Conservation (phyloP, 2,797 vertebrate species). For the Otolemur crassicaudatus region DNA sequence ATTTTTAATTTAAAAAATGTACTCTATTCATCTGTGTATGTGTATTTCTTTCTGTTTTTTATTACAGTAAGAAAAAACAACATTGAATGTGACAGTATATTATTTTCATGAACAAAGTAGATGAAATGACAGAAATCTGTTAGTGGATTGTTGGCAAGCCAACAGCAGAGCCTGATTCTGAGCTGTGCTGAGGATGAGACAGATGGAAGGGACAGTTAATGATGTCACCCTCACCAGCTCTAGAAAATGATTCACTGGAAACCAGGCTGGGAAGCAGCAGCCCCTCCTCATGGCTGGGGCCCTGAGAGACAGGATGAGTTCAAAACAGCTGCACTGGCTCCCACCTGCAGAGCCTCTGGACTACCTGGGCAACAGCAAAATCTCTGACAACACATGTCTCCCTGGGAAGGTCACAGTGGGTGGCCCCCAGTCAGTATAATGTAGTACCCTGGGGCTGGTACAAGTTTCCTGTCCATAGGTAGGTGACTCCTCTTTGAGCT, state of each 20-base stretch:
- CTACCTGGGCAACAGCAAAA: neutral
- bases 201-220: too few relatives aligned
- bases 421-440: neutral
- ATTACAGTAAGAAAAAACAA: neutral
- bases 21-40: neutral
- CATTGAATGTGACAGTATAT: neutral
- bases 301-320: constrained; percentile 50
- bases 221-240: too few relatives aligned
- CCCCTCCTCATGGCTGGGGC: constrained; percentile 28
- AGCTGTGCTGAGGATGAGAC: too few relatives aligned
- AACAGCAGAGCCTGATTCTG: too few relatives aligned
- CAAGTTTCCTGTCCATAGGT: constrained; percentile 59
- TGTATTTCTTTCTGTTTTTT: neutral
- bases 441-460: neutral
- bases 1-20: neutral
- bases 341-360: constrained; percentile 43
- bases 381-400: neutral
- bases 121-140: neutral
- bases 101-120: neutral
- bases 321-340: constrained; percentile 56
- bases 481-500: constrained; percentile 40
- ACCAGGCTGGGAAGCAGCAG: constrained; percentile 84
- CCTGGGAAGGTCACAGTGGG: constrained; percentile 17
- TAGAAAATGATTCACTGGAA: constrained; percentile 94
- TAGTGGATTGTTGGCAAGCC: too few relatives aligned